These are phyloP conservation scores for Anodontia alba DNA, from an alignment of 2,888 invertebrate genomes.

Conservation along the genomic window DNA sequence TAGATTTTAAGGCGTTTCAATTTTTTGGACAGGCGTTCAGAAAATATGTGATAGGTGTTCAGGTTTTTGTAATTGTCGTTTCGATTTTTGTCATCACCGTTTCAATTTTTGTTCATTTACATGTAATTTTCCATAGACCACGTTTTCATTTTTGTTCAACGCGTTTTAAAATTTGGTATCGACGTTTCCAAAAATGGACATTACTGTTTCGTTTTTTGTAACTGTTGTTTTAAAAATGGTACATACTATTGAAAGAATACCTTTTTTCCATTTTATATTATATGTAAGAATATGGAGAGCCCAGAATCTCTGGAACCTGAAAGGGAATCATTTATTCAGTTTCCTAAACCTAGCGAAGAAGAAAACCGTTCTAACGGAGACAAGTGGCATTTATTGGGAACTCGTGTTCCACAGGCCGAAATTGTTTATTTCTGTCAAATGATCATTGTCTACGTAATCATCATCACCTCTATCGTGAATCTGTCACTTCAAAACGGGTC, in stretches of 20 bases:
- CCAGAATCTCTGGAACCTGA: background rate
- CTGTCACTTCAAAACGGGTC: conserved; percentile 41
- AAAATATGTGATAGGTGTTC: background rate
- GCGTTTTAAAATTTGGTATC: background rate
- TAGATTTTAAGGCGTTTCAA: too few relatives aligned
- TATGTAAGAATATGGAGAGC: background rate
- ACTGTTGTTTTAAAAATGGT: background rate
- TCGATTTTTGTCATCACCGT: background rate
- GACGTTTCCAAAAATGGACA: too few relatives aligned
- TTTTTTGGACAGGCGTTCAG: background rate
- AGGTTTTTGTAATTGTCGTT: too few relatives aligned
- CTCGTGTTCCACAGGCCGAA: conserved; percentile 36
- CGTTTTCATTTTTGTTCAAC: background rate
- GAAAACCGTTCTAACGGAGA: conserved; percentile 12
- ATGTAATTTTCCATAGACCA: background rate
- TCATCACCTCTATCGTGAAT: conserved; percentile 51
- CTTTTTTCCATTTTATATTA: background rate
- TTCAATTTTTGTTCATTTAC: conserved; percentile 14
- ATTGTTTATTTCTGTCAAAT: conserved; percentile 54
- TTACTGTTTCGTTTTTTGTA: background rate
- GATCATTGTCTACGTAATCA: conserved; percentile 35
- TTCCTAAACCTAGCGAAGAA: conserved; percentile 1
- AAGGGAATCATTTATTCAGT: too few relatives aligned
- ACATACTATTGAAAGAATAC: background rate
- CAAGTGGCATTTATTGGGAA: conserved; percentile 41